A percentile compares a stretch with the other conserved stretches of the same genome.
phyloP scores from a whole-genome alignment of 2,797 vertebrate genomes.

The Neostethus bicornis region DNA sequence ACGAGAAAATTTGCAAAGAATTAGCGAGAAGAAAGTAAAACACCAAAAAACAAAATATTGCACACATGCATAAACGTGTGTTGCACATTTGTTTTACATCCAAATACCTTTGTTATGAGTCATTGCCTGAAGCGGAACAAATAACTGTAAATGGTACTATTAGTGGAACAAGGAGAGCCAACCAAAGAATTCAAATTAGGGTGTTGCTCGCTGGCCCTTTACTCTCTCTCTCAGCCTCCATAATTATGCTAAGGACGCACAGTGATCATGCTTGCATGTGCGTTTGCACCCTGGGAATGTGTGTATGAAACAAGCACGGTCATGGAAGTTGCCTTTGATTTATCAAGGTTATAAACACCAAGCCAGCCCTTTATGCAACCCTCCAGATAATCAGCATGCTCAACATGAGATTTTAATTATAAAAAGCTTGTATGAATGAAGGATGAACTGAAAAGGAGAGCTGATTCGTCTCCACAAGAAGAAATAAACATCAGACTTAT shows the following conservation, averaged over 20 bases:
- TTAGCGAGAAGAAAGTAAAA: slow-evolving; percentile 5
- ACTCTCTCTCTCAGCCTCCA: slow-evolving; percentile 52
- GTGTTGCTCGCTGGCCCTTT: slow-evolving; percentile 44
- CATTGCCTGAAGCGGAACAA: slow-evolving; percentile 67
- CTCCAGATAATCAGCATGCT: slow-evolving; percentile 48
- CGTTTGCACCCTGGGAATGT: neutral
- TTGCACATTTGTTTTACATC: slow-evolving; percentile 67
- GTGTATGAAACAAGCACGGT: slow-evolving; percentile 51
- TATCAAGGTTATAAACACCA: slow-evolving; percentile 53
- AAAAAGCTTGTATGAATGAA: slow-evolving; percentile 42
- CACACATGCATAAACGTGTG: slow-evolving; percentile 3
- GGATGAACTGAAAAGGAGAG: slow-evolving; percentile 25
- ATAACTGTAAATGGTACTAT: slow-evolving; percentile 73
- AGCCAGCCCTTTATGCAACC: too few species aligned
- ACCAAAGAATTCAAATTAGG: slow-evolving; percentile 71
- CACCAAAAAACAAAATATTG: too few species aligned
- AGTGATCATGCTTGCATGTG: neutral
- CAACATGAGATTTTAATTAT: slow-evolving; percentile 65
- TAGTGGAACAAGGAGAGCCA: slow-evolving; percentile 62
- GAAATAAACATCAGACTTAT: neutral
- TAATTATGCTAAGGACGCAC: slow-evolving; percentile 60
- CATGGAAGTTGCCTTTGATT: slow-evolving; percentile 61
- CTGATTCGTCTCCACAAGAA: slow-evolving; percentile 2
- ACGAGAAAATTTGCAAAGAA: slow-evolving; percentile 23
- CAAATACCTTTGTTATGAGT: slow-evolving; percentile 66